phyloP scores from a whole-genome alignment of 2,888 invertebrate genomes.

The Nasonovia ribisnigri region DNA sequence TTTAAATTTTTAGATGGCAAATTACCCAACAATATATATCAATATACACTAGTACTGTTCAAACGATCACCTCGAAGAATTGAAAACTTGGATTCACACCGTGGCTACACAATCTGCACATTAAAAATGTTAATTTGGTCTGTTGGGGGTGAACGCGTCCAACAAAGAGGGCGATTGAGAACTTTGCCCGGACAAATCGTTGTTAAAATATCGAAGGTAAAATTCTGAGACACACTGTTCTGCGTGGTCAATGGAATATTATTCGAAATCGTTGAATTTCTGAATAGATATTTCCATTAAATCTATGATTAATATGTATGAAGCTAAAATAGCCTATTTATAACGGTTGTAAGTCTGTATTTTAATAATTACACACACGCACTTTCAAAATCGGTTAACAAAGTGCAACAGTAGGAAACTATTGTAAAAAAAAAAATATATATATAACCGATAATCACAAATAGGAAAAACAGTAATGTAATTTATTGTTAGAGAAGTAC shows the following conservation, averaged over 20 bases:
- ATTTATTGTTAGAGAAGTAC: background rate
- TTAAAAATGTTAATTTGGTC: background rate
- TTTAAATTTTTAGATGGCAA: background rate
- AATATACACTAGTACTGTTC: background rate
- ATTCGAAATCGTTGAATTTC: background rate
- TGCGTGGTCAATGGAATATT: background rate
- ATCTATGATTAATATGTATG: background rate
- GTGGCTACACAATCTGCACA: background rate
- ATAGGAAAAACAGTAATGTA: background rate
- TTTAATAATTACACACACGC: background rate
- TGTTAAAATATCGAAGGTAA: background rate
- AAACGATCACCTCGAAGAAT: background rate
- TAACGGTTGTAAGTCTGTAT: background rate
- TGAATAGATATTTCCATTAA: background rate
- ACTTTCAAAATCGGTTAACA: background rate
- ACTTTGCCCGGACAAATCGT: rapidly evolving
- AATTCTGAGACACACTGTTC: background rate
- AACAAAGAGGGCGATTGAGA: background rate
- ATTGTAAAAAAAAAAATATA: background rate
- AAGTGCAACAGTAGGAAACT: background rate
- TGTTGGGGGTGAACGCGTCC: background rate
- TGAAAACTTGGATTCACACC: background rate
- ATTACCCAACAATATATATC: background rate
- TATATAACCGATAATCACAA: background rate
- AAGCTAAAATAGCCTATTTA: background rate